A percentile compares a stretch with the other conserved stretches of the same genome.
Conservation (phyloP, 2,888 invertebrate genomes). For the Papilio gigon region DNA sequence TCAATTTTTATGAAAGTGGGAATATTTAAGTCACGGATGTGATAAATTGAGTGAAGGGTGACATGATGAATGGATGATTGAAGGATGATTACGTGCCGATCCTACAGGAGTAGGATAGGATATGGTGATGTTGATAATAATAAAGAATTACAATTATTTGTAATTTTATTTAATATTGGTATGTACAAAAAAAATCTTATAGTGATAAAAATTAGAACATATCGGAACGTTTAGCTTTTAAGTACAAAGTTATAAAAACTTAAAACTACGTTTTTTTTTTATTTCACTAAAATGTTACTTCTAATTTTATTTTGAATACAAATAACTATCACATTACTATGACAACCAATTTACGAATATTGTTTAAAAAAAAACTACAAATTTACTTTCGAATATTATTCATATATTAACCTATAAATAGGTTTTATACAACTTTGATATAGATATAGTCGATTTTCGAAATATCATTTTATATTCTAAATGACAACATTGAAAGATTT, state of each 20-base stretch:
- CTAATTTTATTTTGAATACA: conserved; percentile 1
- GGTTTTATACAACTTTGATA: background rate
- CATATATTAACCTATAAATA: no score
- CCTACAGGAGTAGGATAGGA: no score
- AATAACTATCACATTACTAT: conserved; percentile 27
- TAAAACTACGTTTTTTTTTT: background rate
- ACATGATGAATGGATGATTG: no score
- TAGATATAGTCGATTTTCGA: no score
- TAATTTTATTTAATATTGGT: conserved; percentile 28
- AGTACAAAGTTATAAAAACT: conserved; percentile 18
- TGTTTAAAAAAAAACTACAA: background rate
- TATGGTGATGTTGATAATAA: no score
- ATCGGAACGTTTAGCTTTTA: conserved; percentile 19
- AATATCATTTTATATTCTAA: no score
- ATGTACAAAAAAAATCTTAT: conserved; percentile 34
- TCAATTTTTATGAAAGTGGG: no score
- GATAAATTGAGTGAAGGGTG: no score
- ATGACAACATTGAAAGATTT: no score
- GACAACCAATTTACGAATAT: conserved; percentile 3
- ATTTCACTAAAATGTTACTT: no score
- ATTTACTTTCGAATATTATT: conserved; percentile 7
- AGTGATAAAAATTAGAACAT: background rate
- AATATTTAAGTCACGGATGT: no score
- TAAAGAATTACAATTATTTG: background rate
- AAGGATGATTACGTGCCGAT: no score